Base-by-base conservation (phyloP, 2,888 invertebrate species). In the Chrysopilus asiliformis region DNA sequence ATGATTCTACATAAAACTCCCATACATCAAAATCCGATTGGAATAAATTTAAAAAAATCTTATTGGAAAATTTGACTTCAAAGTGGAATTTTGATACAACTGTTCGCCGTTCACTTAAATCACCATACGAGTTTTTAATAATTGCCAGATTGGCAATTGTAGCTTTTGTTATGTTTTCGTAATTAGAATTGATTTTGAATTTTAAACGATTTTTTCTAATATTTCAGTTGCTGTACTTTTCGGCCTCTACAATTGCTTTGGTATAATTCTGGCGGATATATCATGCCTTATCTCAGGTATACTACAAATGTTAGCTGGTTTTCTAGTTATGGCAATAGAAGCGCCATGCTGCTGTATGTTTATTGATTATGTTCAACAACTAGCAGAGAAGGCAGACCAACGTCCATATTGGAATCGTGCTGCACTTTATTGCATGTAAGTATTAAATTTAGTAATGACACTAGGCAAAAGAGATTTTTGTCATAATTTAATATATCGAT, bases 281-380 rank as follows among this genome's bases (percentile, higher is more conserved):
- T 43, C 53, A 27, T 82, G 84, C 58, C 67, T 89, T 39, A 64
- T 89, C 32, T 74, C 78, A 34, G 89, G 87, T 43, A 74, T 87
- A 52, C 78, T 82, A 74, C 85, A 86, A 70, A 84, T 90, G 76
- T 53, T 90, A 43, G 78, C 84, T 43, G 95, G 93, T 26, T 90
- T 95, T 65, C 55, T 86, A 43, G 77, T 89, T 42, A 71, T 93
- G 48, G 76, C 83, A 29, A 74, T 94, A 52, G 97, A 97, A 66
- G 94, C 95, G 26, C 97, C 97, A 0, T 95, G 89, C 61, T 95
- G 94, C 66, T 97, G 94, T 66, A 74, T 90, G 67, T 97, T 93
- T 66, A 75, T 97, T 46, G 95, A 94, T 57, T 86, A 86, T 68
- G 90, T 95, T 38, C 85, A 89, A 65, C 74, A 74, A 43, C 67